phyloP scores from a whole-genome alignment of 2,797 vertebrate genomes.

The Channallabes apus region DNA sequence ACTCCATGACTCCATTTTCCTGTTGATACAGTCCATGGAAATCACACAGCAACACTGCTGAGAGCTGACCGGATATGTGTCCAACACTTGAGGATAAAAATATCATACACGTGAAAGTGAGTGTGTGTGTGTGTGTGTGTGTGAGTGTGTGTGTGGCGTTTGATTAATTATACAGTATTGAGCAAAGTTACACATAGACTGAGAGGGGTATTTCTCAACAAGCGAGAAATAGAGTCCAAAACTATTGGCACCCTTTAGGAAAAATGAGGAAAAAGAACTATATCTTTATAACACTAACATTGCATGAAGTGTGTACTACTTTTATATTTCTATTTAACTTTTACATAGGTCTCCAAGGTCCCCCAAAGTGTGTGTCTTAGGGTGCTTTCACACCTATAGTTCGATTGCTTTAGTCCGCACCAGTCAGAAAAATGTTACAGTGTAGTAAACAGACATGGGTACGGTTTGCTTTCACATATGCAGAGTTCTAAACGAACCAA shows the following conservation, averaged over 20 bases:
- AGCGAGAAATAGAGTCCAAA: background rate
- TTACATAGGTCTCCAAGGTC: too few relatives aligned
- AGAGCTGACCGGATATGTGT: constrained; percentile 43
- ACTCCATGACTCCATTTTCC: constrained; percentile 47
- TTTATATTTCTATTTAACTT: background rate
- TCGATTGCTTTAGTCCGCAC: too few relatives aligned
- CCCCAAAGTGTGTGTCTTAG: too few relatives aligned
- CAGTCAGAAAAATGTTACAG: too few relatives aligned
- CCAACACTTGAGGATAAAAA: constrained; percentile 46
- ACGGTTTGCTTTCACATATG: too few relatives aligned
- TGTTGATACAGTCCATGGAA: constrained; percentile 51
- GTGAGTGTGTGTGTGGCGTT: background rate
- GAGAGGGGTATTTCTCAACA: background rate
- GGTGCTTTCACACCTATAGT: too few relatives aligned
- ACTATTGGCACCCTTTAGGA: background rate
- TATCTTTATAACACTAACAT: background rate
- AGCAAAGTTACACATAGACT: background rate
- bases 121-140: constrained; percentile 11
- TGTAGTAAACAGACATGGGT: too few relatives aligned
- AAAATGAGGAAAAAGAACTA: background rate
- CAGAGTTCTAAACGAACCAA: too few relatives aligned
- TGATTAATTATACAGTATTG: constrained; percentile 1
- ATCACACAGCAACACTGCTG: constrained; percentile 18
- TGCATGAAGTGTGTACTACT: background rate
- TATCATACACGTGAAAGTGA: constrained; percentile 41